These are phyloP conservation scores for Solea solea DNA, from an alignment of 2,113 vertebrate genomes.

Conservation along the genomic window DNA sequence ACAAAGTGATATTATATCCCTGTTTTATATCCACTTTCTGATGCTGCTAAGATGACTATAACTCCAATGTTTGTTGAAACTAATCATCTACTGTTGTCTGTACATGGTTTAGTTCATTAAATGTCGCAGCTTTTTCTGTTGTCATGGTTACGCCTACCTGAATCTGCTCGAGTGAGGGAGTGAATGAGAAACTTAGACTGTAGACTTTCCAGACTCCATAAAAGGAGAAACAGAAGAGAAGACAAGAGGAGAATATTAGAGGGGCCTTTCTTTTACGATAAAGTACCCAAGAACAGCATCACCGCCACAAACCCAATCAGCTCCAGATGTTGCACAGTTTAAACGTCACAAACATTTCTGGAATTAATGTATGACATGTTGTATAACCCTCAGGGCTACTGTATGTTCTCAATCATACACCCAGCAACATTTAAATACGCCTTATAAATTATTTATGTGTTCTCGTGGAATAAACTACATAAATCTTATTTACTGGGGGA, in stretches of 20 bases:
- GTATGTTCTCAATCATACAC: not conserved
- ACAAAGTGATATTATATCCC: no score
- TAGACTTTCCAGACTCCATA: not conserved
- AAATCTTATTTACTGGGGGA: not conserved
- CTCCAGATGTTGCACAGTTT: not conserved
- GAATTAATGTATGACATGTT: not conserved
- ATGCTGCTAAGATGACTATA: not conserved
- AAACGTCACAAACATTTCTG: not conserved
- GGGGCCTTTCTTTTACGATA: not conserved
- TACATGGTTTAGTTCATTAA: not conserved
- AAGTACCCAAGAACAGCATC: not conserved
- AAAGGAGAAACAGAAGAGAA: not conserved
- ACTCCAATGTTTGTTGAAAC: not conserved
- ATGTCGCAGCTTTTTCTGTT: constrained; percentile 41
- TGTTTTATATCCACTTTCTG: not conserved
- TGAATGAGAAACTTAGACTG: constrained; percentile 1
- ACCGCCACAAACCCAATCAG: not conserved
- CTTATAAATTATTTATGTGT: no score
- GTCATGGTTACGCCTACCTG: constrained; percentile 21
- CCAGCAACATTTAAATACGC: not conserved
- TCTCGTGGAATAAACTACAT: not conserved
- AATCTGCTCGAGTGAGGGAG: not conserved
- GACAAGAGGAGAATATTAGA: not conserved
- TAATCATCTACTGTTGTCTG: not conserved
- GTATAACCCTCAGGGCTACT: not conserved